phyloP scores from a whole-genome alignment of 2,797 vertebrate species.

The Brotogeris chrysoptera region DNA sequence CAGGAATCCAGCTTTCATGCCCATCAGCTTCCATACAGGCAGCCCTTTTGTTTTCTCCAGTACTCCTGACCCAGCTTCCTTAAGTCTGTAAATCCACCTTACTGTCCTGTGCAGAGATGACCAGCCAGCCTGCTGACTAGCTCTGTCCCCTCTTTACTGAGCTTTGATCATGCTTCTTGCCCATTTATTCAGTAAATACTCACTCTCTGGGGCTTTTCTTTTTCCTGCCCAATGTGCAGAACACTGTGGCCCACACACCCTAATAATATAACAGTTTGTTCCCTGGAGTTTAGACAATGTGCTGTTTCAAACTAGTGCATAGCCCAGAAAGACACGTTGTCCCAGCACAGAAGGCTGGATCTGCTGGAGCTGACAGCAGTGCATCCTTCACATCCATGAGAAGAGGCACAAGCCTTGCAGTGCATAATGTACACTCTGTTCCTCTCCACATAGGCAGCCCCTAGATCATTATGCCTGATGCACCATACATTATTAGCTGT shows the following conservation, averaged over 20 bases:
- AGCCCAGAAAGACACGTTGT: neutral
- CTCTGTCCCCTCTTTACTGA: neutral
- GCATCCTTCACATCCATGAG: rapidly evolving
- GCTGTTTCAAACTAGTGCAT: neutral
- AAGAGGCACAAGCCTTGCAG: rapidly evolving
- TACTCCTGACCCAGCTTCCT: neutral
- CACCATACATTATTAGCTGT: neutral
- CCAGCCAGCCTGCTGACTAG: neutral
- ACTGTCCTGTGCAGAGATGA: neutral
- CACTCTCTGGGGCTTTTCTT: neutral
- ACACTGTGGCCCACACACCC: neutral
- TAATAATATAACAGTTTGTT: neutral
- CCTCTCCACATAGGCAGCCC: neutral
- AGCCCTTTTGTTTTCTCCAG: neutral
- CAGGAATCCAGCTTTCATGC: neutral
- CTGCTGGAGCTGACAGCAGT: neutral
- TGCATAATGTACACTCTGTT: rapidly evolving
- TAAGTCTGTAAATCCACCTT: neutral
- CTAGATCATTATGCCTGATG: neutral
- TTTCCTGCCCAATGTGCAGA: neutral
- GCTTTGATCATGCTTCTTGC: neutral
- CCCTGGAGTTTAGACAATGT: neutral
- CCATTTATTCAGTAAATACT: neutral
- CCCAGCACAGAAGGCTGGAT: neutral
- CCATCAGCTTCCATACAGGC: neutral